Conservation (phyloP, 2,797 vertebrate species). For the Rallus crepitans region DNA sequence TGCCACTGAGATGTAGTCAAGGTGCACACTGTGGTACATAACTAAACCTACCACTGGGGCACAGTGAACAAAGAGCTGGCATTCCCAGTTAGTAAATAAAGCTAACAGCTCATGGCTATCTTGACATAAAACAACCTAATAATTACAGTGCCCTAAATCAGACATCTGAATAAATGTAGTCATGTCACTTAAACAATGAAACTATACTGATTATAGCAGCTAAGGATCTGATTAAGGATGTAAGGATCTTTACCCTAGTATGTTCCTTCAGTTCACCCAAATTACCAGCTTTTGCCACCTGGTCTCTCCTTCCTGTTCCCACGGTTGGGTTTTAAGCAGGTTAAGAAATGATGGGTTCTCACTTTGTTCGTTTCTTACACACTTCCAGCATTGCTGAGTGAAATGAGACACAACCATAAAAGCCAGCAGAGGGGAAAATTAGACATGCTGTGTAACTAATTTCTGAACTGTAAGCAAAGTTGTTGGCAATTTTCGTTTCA, state of each 20-base stretch:
- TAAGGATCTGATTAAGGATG: neutral
- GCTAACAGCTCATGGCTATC: neutral
- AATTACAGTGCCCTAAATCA: conserved; percentile 12
- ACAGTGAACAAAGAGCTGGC: neutral
- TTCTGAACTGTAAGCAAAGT: conserved; percentile 57
- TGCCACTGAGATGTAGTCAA: neutral
- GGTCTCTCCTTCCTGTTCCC: neutral
- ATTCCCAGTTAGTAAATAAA: neutral
- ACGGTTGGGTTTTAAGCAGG: neutral
- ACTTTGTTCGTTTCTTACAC: conserved; percentile 14
- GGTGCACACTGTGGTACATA: neutral
- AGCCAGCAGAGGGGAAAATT: conserved; percentile 56
- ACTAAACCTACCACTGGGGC: neutral
- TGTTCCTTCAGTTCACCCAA: neutral
- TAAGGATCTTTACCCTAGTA: neutral
- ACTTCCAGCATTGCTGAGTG: neutral
- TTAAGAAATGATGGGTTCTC: neutral
- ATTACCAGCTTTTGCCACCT: neutral
- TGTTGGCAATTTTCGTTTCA: conserved; percentile 1
- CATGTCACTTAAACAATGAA: conserved; percentile 15
- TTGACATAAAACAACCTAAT: conserved; percentile 4
- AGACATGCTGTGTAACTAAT: conserved; percentile 48
- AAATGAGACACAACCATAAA: conserved; percentile 38
- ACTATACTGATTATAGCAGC: neutral
- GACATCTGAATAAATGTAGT: neutral